Evolutionary conservation across 1,140 invertebrate species (phyloP), one percentile per base, ranked within the genome.

Genomic region (Aleiodes sp.): DNA sequence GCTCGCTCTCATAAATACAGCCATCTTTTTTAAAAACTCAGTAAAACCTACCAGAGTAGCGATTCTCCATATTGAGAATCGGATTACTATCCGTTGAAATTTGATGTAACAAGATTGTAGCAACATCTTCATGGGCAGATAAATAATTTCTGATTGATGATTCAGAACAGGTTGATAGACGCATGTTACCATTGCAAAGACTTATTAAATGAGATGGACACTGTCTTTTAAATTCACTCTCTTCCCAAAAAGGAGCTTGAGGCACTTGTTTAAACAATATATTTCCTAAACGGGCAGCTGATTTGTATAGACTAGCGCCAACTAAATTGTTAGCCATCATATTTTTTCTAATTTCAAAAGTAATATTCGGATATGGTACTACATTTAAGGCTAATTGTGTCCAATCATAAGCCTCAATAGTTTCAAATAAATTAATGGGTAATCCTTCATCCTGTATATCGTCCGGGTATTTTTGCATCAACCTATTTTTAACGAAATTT

Each of bases 351-450:
- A 90, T 78, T 75, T 88, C 86, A 61, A 88, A 86, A 70, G 88
- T 88, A 29, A 89, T 73, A 65, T 89, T 85, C 31, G 86, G 81
- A 75, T 89, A 80, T 19, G 89, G 88, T 29, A 89, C 73, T 12
- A 88, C 60, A 57, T 86, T 85, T 63, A 89, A 85, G 59, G 89
- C 86, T 52, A 91, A 69, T 70, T 87, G 86, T 3, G 87, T 88
- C 90, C 90, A 91, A 74, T 91, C 89, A 26, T 87, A 84, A 59
- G 88, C 89, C 68, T 86, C 83, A 16, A 89, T 77, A 1, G 88
- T 88, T 72, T 87, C 88, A 21, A 90, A 76, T 73, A 88, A 83
- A 83, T 90, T 85, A 56, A 86, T 86, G 0, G 89, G 88, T 71
- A 91, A 76, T 3, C 74, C 71, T 74, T 84, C 76, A 31, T 35